Conservation (phyloP, 1,140 invertebrate species). For the Nylanderia fulva region DNA sequence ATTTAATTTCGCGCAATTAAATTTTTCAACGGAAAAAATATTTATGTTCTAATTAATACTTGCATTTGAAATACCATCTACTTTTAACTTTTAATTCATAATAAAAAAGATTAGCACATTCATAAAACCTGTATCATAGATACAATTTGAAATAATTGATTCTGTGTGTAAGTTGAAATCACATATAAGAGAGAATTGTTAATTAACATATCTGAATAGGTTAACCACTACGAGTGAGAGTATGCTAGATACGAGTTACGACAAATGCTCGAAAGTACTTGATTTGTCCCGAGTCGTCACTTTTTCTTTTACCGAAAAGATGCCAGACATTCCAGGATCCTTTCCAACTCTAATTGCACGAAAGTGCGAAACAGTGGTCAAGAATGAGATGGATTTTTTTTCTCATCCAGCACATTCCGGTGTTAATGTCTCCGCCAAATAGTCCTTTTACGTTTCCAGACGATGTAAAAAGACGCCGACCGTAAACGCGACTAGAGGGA, state of each 20-base stretch:
- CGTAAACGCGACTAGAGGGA: background rate
- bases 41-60: background rate
- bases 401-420: constrained; percentile 46
- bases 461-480: constrained; percentile 18
- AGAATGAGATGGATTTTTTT: constrained; percentile 49
- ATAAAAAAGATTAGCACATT: background rate
- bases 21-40: background rate
- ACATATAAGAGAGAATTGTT: background rate
- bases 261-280: background rate
- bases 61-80: background rate
- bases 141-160: constrained; percentile 12
- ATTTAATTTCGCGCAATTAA: background rate
- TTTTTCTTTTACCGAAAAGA: constrained; percentile 14
- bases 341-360: constrained; percentile 53
- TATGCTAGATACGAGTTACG: background rate
- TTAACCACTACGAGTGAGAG: background rate
- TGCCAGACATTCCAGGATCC: constrained; percentile 37
- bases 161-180: background rate
- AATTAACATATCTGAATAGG: constrained; percentile 2
- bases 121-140: background rate
- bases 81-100: background rate
- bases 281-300: background rate
- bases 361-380: constrained; percentile 46
- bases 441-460: constrained; percentile 20
- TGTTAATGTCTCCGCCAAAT: constrained; percentile 48